Evolutionary conservation across 2,888 invertebrate species (phyloP), one percentile per base, ranked within the genome.

Genomic region (Parapristionchus giblindavisi): DNA sequence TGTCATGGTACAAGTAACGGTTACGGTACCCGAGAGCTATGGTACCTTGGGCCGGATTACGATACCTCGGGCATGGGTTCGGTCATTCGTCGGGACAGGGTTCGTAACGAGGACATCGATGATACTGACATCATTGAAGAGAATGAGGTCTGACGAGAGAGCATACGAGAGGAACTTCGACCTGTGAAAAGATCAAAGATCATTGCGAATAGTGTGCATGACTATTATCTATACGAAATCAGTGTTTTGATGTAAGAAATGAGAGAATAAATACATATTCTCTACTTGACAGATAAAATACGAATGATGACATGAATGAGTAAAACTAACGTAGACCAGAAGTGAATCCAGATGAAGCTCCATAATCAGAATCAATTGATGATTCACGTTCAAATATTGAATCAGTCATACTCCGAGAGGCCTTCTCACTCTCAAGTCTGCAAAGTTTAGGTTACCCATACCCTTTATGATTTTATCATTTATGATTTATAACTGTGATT

Each of bases 281-380:
- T n/a, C n/a, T n/a, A n/a, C n/a, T 66, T 51, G 17, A n/a, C 24
- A 66, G 29, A n/a, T n/a, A 38, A 4, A 32, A 8, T 24, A 11
- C 40, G 40, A 56, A 29, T 14, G 8, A 8, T 43, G 17, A 43
- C 11, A 56, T 17, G 6, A 63, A 34, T 63, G 63, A 24, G 17
- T 6, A 24, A 58, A 40, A 65, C 34, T 40, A 14, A 72, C 72
- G 40, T 14, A 72, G 36, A n/a, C n/a, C n/a, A n/a, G n/a, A n/a
- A 24, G 40, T 48, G 48, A 60, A 72, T 1, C 32, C 58, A 24
- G 72, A 72, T 2, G 72, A 72, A 21, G 72, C 72, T 21, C 85
- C 84, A 75, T 80, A 85, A 72, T 86, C 86, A 43, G 86, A 85
- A 76, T 86, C 86, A 2, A 85, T 81, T 52, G 82, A 82, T 1